These are phyloP conservation scores for Scolopax bukidnonensis DNA, from an alignment of 2,797 vertebrate genomes.

Conservation along the genomic window DNA sequence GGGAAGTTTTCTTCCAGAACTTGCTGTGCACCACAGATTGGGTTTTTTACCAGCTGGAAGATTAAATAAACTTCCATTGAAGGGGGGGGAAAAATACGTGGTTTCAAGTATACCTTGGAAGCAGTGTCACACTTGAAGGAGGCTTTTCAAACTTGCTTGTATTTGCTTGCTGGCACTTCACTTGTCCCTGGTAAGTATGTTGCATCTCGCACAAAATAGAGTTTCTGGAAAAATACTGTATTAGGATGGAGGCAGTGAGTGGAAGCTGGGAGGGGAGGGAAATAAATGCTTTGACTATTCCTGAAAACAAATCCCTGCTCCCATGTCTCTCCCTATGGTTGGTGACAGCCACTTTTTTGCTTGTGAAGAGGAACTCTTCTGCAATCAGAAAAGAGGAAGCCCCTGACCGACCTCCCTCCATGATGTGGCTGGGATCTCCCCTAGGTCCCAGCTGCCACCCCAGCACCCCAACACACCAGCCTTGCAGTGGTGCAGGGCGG, in stretches of 20 bases:
- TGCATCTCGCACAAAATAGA: background rate
- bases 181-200: background rate
- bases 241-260: background rate
- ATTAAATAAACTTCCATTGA: constrained; percentile 38
- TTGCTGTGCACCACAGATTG: background rate
- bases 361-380: background rate
- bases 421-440: accelerated
- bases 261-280: background rate
- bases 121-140: background rate
- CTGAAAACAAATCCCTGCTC: background rate
- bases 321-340: background rate
- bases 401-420: background rate
- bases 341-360: background rate
- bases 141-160: constrained; percentile 24
- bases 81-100: background rate
- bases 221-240: constrained; percentile 37
- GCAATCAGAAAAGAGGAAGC: background rate
- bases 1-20: constrained; percentile 17
- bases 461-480: accelerated
- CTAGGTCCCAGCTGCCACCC: background rate
- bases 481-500: background rate
- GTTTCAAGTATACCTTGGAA: constrained; percentile 43
- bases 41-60: constrained; percentile 42
- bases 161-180: constrained; percentile 30
- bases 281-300: background rate